These are phyloP conservation scores for Matsumyia berberina DNA, from an alignment of 2,888 invertebrate species.

Conservation along the genomic window DNA sequence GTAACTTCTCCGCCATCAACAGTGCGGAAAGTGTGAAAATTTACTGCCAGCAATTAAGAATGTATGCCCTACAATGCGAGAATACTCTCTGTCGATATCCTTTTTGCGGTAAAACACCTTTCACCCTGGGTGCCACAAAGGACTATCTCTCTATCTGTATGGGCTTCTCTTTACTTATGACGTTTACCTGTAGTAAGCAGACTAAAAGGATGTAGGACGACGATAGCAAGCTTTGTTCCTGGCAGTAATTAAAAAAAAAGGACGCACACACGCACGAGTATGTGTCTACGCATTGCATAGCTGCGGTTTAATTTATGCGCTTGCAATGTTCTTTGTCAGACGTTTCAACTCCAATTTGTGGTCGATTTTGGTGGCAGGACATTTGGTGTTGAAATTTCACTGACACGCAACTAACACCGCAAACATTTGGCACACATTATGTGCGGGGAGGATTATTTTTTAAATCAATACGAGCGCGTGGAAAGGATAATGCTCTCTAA, in stretches of 20 bases:
- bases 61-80: background rate
- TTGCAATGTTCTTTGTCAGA: conserved; percentile 26
- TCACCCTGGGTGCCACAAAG: background rate
- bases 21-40: conserved; percentile 39
- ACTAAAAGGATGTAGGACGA: background rate
- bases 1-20: conserved; percentile 7
- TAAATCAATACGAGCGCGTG: conserved; percentile 12
- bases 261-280: background rate
- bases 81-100: conserved; percentile 17
- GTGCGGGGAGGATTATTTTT: background rate
- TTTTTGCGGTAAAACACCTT: conserved; percentile 20
- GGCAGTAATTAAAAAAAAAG: conserved; percentile 29
- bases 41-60: conserved; percentile 42
- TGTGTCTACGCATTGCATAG: conserved; percentile 6
- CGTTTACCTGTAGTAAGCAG: background rate
- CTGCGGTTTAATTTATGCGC: conserved; percentile 55
- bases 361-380: conserved; percentile 61
- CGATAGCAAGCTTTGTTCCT: conserved; percentile 5
- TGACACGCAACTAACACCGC: conserved; percentile 22
- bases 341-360: conserved; percentile 56
- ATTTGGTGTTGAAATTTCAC: conserved; percentile 52
- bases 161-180: conserved; percentile 6
- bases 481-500: background rate
- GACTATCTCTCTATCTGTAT: background rate
- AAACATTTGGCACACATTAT: conserved; percentile 42